Conservation (phyloP, 2,888 invertebrate species). For the Toxonevra muliebris region DNA sequence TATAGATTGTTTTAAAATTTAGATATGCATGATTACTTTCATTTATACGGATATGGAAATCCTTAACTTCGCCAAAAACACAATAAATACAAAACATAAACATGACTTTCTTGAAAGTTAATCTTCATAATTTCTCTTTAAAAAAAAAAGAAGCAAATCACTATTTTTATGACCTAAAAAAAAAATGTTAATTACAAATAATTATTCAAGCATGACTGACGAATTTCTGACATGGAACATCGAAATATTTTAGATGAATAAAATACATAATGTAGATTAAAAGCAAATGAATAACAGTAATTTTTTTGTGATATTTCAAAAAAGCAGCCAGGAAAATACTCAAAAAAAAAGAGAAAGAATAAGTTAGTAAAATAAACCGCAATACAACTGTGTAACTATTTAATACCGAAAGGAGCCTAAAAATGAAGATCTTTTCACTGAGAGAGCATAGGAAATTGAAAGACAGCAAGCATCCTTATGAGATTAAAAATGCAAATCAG, state of each 20-base stretch:
- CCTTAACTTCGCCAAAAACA: too few relatives aligned
- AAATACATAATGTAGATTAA: neutral
- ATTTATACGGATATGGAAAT: too few relatives aligned
- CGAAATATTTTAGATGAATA: slow-evolving; percentile 20
- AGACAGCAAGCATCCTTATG: slow-evolving; percentile 53
- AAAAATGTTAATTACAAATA: slow-evolving; percentile 38
- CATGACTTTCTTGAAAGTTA: too few relatives aligned
- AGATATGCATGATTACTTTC: too few relatives aligned
- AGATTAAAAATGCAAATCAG: slow-evolving; percentile 63
- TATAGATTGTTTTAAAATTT: too few relatives aligned
- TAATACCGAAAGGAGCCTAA: neutral
- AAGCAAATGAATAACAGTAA: neutral
- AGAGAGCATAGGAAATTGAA: slow-evolving; percentile 36
- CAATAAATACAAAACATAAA: too few relatives aligned
- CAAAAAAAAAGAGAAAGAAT: slow-evolving; percentile 32
- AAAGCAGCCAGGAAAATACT: slow-evolving; percentile 17
- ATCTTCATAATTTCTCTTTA: neutral
- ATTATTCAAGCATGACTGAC: slow-evolving; percentile 51
- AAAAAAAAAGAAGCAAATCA: neutral
- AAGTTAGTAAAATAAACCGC: slow-evolving; percentile 37
- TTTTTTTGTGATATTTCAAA: slow-evolving; percentile 6
- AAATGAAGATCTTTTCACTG: slow-evolving; percentile 7
- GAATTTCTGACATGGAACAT: slow-evolving; percentile 27
- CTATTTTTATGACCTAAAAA: too few relatives aligned
- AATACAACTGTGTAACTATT: neutral